A percentile compares a stretch with the other conserved stretches of the same genome.
These are phyloP conservation scores for Drosophila mercatorum DNA, from an alignment of 2,888 invertebrate genomes.

Conservation along the genomic window DNA sequence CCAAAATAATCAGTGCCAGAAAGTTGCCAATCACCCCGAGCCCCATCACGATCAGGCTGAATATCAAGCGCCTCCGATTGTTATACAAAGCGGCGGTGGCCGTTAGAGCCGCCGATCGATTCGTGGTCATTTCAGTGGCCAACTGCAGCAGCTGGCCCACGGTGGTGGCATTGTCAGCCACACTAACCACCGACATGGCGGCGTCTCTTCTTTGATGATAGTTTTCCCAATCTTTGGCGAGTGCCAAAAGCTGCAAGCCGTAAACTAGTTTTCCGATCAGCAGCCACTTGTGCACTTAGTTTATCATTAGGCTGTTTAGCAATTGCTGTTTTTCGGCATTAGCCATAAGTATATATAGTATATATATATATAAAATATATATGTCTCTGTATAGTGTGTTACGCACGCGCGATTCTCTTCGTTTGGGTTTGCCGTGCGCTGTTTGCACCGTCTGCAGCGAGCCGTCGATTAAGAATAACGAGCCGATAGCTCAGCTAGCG, in stretches of 20 bases:
- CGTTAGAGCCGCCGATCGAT: conserved; percentile 10
- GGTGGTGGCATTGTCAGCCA: conserved; percentile 24
- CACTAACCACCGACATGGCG: conserved; percentile 24
- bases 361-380: neutral
- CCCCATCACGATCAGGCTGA: conserved; percentile 86
- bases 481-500: conserved; percentile 23
- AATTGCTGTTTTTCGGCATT: conserved; percentile 3
- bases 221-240: conserved; percentile 18
- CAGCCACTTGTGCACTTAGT: conserved; percentile 41
- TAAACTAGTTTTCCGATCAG: conserved; percentile 49
- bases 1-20: conserved; percentile 90
- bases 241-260: conserved; percentile 11
- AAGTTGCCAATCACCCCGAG: conserved; percentile 91
- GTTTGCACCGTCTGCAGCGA: conserved; percentile 68
- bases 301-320: conserved; percentile 34
- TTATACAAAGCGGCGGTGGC: conserved; percentile 55
- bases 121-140: conserved; percentile 8
- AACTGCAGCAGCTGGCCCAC: conserved; percentile 29
- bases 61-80: conserved; percentile 61
- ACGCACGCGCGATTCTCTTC: conserved; percentile 49
- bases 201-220: neutral
- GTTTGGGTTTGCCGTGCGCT: conserved; percentile 38
- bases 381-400: conserved; percentile 10
- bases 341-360: neutral
- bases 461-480: conserved; percentile 68